phyloP scores from a whole-genome alignment of 2,888 invertebrate genomes.

The Antheraea assamensis region DNA sequence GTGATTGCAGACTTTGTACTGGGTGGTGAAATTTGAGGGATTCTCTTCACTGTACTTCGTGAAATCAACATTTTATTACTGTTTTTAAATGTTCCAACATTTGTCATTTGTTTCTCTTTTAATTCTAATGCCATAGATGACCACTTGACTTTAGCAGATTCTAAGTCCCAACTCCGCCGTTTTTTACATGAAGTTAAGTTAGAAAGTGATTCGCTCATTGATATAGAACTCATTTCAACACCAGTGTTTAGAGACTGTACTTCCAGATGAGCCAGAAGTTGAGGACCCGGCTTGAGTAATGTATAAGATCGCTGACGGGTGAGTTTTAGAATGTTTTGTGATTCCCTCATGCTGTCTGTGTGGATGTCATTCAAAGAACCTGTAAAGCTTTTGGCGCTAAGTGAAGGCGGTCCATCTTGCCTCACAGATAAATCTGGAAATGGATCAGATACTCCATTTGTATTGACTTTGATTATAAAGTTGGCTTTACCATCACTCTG shows the following conservation, averaged over 20 bases:
- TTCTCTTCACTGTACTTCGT: constrained; percentile 37
- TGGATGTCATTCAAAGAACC: constrained; percentile 75
- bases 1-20: constrained; percentile 43
- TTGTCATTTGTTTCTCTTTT: constrained; percentile 46
- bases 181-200: constrained; percentile 62
- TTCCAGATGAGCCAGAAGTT: constrained; percentile 85
- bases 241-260: constrained; percentile 74
- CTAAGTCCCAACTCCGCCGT: constrained; percentile 74
- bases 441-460: constrained; percentile 38
- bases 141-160: constrained; percentile 76
- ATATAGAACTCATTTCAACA: constrained; percentile 72
- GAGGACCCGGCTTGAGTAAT: constrained; percentile 89
- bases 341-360: constrained; percentile 54
- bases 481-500: constrained; percentile 35
- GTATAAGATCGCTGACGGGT: constrained; percentile 90
- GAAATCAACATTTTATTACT: constrained; percentile 29
- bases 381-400: constrained; percentile 68
- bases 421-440: constrained; percentile 42
- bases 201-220: constrained; percentile 76
- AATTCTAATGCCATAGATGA: constrained; percentile 75
- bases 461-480: constrained; percentile 43
- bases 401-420: constrained; percentile 57
- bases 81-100: constrained; percentile 26
- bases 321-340: constrained; percentile 60
- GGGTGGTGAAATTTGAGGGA: constrained; percentile 33